Conservation (phyloP, 2,113 vertebrate genomes). For the Calyptommatus sinebrachiatus region DNA sequence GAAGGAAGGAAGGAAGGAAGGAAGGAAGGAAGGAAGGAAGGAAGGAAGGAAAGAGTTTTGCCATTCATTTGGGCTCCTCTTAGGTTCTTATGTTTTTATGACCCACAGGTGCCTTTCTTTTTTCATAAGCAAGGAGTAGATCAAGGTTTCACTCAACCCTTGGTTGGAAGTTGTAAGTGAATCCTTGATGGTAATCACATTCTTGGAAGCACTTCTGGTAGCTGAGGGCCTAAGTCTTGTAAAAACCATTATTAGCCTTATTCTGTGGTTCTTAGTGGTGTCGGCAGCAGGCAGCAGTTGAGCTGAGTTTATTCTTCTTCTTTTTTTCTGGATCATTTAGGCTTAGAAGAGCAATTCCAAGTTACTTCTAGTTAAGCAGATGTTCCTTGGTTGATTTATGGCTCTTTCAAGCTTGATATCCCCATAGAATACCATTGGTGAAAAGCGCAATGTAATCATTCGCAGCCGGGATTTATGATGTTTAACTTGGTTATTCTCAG, state of each 20-base stretch:
- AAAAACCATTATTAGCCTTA: neutral
- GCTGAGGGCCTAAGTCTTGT: neutral
- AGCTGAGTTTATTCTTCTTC: neutral
- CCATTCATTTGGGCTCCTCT: no score
- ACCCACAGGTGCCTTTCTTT: no score
- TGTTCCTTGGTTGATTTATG: slow-evolving; percentile 68
- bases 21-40: no score
- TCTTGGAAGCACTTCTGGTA: neutral
- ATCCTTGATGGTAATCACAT: neutral
- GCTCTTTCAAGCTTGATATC: slow-evolving; percentile 60
- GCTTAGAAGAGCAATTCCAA: slow-evolving; percentile 54
- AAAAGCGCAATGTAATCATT: slow-evolving; percentile 70
- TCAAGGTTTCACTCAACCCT: neutral
- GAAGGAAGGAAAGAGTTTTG: no score
- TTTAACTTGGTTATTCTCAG: slow-evolving; percentile 62
- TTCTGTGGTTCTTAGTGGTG: neutral
- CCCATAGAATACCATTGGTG: slow-evolving; percentile 66
- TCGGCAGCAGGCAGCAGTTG: neutral
- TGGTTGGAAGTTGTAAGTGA: neutral
- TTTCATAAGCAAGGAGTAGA: neutral
- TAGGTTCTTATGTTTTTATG: no score
- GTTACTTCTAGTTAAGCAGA: slow-evolving; percentile 63
- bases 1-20: no score
- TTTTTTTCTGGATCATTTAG: slow-evolving; percentile 19
- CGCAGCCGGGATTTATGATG: slow-evolving; percentile 65